Conservation (phyloP, 2,113 vertebrate genomes). For the Pelobates fuscus region DNA sequence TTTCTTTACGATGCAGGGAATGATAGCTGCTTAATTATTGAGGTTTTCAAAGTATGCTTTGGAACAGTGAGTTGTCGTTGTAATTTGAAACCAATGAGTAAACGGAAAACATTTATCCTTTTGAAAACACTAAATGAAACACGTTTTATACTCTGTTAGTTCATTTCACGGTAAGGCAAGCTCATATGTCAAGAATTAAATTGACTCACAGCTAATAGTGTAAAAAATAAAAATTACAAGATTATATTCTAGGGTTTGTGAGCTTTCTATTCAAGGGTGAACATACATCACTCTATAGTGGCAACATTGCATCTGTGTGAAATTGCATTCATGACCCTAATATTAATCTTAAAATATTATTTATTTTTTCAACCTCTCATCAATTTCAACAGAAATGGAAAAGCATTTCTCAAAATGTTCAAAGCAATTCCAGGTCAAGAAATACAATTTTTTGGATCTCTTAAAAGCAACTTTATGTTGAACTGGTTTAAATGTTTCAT, state of each 20-base stretch:
- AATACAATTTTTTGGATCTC: no score
- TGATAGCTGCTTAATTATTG: constrained; percentile 43
- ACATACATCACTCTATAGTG: background rate
- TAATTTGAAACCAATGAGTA: constrained; percentile 43
- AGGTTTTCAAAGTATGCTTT: constrained; percentile 16
- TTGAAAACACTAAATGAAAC: constrained; percentile 42
- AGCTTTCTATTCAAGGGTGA: background rate
- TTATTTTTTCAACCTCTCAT: background rate
- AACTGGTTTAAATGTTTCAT: no score
- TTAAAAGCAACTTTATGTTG: no score
- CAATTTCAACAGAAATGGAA: background rate
- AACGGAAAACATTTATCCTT: constrained; percentile 44
- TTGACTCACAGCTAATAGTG: constrained; percentile 38
- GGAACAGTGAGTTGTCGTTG: constrained; percentile 34
- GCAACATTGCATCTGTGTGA: background rate
- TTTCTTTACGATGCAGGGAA: constrained; percentile 13
- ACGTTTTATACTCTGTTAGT: constrained; percentile 41
- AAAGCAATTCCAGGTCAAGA: no score
- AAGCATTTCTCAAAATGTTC: no score
- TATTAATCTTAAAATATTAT: background rate
- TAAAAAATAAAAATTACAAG: constrained; percentile 17
- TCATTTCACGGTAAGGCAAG: constrained; percentile 38
- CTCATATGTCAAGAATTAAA: constrained; percentile 38
- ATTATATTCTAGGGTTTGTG: background rate
- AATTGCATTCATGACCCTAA: background rate